Evolutionary conservation across 2,797 vertebrate genomes (phyloP).

Genomic region (Liparis tanakae): DNA sequence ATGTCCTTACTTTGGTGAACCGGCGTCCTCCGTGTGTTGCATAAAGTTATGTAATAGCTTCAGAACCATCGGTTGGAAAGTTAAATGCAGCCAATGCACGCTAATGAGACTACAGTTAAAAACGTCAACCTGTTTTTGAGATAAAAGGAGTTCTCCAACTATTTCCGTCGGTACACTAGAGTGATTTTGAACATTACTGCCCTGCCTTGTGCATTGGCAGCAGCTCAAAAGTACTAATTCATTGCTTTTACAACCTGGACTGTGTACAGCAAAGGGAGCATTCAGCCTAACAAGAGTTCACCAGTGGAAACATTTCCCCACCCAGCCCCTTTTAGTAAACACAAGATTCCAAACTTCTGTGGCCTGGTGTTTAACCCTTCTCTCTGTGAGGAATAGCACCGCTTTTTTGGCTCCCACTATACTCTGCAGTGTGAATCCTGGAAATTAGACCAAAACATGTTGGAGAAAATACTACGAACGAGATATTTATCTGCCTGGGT

Average conservation of each 20-base stretch:
- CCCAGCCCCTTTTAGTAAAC: slow-evolving; percentile 72
- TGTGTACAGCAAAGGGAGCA: slow-evolving; percentile 59
- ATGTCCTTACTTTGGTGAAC: not conserved
- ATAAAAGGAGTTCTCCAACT: slow-evolving; percentile 10
- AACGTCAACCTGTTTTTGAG: slow-evolving; percentile 1
- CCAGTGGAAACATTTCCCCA: slow-evolving; percentile 72
- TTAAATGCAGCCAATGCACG: slow-evolving; percentile 4
- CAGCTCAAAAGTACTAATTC: slow-evolving; percentile 42
- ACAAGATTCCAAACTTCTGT: slow-evolving; percentile 44
- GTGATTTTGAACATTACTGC: slow-evolving; percentile 44
- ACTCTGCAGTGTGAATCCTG: slow-evolving; percentile 47
- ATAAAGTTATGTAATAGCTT: not conserved
- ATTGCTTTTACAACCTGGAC: slow-evolving; percentile 63
- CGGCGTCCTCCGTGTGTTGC: not conserved
- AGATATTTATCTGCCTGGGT: slow-evolving; percentile 56
- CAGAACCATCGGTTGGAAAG: not conserved
- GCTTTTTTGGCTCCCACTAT: slow-evolving; percentile 29
- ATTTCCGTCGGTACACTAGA: not conserved
- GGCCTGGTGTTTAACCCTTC: slow-evolving; percentile 28
- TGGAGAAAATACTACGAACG: slow-evolving; percentile 45
- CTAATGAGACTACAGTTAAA: slow-evolving; percentile 11
- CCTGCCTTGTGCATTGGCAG: slow-evolving; percentile 42
- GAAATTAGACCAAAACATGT: slow-evolving; percentile 59
- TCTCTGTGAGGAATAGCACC: slow-evolving; percentile 25
- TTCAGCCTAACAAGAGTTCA: slow-evolving; percentile 68